phyloP scores from a whole-genome alignment of 1,140 invertebrate species.

The Limonius californicus region DNA sequence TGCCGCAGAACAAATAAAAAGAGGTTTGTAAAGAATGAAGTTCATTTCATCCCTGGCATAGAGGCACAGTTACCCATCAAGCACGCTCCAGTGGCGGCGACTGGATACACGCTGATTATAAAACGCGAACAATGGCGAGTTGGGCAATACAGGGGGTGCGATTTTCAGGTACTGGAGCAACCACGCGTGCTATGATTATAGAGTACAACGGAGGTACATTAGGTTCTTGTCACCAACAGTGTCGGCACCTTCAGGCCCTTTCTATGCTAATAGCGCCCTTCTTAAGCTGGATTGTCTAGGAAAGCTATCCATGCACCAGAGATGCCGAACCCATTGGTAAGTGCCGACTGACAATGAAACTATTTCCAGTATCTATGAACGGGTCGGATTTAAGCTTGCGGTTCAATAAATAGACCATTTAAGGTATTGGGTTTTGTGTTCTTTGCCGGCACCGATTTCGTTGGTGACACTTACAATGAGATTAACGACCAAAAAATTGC shows the following conservation, averaged over 20 bases:
- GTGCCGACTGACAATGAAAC: background rate
- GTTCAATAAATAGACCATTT: slow-evolving; percentile 14
- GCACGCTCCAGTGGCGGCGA: slow-evolving; percentile 8
- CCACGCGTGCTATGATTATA: slow-evolving; percentile 12
- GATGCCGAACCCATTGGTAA: slow-evolving; percentile 2
- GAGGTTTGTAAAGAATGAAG: slow-evolving; percentile 1
- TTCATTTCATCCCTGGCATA: background rate
- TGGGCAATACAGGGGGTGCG: slow-evolving; percentile 14
- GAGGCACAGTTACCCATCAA: slow-evolving; percentile 17
- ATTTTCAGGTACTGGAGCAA: slow-evolving; percentile 11
- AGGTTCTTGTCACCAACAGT: slow-evolving; percentile 10
- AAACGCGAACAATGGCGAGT: slow-evolving; percentile 10
- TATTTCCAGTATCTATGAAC: slow-evolving; percentile 8
- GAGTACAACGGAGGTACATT: background rate
- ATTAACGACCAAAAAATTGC: too few species aligned
- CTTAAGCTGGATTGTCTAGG: background rate
- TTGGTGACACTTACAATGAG: too few species aligned
- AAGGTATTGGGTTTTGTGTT: background rate
- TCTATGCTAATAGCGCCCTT: slow-evolving; percentile 15
- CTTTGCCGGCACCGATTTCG: too few species aligned
- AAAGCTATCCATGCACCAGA: slow-evolving; percentile 10
- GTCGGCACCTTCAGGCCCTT: background rate
- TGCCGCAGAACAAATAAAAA: slow-evolving; percentile 19
- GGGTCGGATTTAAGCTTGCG: slow-evolving; percentile 7
- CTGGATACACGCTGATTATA: slow-evolving; percentile 15